Evolutionary conservation across 2,113 vertebrate species (phyloP).

Genomic region (Notarius quadriscutis): DNA sequence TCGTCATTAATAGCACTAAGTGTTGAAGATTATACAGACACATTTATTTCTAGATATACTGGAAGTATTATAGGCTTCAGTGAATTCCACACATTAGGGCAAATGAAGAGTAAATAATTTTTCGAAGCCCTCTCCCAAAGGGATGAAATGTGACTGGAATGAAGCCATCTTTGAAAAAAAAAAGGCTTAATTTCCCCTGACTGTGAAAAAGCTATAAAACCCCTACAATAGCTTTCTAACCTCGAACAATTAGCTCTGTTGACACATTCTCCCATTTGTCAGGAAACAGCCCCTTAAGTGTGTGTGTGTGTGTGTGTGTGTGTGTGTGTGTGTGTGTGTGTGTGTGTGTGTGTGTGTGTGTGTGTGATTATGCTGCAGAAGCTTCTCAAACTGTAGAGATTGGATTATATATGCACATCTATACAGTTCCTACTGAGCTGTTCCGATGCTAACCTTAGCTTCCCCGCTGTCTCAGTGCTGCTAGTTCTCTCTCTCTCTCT

Average conservation of each 20-base stretch:
- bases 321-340: neutral
- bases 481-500: neutral
- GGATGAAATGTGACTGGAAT: conserved; percentile 32
- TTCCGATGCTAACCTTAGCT: neutral
- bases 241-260: conserved; percentile 28
- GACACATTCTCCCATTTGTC: conserved; percentile 8
- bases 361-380: conserved; percentile 32
- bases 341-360: conserved; percentile 10
- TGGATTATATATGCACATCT: conserved; percentile 36
- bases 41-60: conserved; percentile 29
- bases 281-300: conserved; percentile 4
- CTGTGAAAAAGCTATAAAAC: conserved; percentile 32
- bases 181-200: conserved; percentile 20
- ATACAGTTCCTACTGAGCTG: conserved; percentile 10
- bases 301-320: conserved; percentile 2
- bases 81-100: conserved; percentile 43
- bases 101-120: conserved; percentile 54
- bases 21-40: conserved; percentile 28
- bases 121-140: conserved; percentile 40
- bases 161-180: conserved; percentile 30
- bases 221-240: conserved; percentile 26
- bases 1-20: conserved; percentile 18
- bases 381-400: conserved; percentile 33
- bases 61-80: conserved; percentile 45
- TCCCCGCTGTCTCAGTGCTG: neutral